phyloP scores from a whole-genome alignment of 2,888 invertebrate genomes.

The Luperina testacea region DNA sequence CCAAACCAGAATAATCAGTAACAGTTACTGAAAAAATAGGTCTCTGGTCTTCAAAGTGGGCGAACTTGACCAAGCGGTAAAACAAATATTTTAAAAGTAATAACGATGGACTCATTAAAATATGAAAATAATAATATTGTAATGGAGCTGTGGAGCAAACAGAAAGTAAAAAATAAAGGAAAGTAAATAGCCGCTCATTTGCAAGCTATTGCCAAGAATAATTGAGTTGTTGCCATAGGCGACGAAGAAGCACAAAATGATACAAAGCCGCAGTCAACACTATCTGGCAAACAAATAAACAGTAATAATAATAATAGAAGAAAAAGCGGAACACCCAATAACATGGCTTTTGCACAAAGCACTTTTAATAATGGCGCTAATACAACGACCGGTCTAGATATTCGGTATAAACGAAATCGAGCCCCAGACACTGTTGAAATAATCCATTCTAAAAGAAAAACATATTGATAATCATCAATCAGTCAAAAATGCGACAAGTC shows the following conservation, averaged over 20 bases:
- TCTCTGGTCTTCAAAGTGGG: neutral
- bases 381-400: constrained; percentile 14
- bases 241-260: neutral
- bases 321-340: constrained; percentile 1
- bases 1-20: neutral
- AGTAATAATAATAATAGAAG: neutral
- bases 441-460: constrained; percentile 34
- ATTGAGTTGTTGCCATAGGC: constrained; percentile 16
- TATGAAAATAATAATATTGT: neutral
- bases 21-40: neutral
- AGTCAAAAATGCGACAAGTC: constrained; percentile 27
- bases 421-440: neutral
- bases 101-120: neutral
- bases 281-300: neutral
- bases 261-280: neutral
- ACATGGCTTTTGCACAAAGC: constrained; percentile 6
- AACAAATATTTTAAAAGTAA: neutral
- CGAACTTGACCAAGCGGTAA: neutral
- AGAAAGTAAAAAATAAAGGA: neutral
- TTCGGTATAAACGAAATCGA: neutral
- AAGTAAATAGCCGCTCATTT: neutral
- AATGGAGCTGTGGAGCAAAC: neutral
- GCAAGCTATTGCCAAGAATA: constrained; percentile 22
- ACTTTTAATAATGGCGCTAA: constrained; percentile 7
- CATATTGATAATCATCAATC: constrained; percentile 36